phyloP scores from a whole-genome alignment of 2,888 invertebrate genomes.

The Pseudolycoriella hygida region DNA sequence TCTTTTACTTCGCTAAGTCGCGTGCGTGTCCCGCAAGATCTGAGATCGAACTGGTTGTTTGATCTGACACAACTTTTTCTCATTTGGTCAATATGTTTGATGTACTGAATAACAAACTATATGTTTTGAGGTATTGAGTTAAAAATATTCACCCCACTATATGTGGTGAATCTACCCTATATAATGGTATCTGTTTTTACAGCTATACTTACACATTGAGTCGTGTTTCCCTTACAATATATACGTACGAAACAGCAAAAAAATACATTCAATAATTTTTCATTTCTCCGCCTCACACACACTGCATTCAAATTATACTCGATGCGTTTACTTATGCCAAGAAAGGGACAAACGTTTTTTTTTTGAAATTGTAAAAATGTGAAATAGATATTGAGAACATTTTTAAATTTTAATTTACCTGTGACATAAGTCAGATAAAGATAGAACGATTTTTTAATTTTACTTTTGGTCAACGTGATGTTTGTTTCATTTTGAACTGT shows the following conservation, averaged over 20 bases:
- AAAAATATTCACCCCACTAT: neutral
- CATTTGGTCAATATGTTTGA: constrained; percentile 2
- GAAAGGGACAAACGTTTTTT: neutral
- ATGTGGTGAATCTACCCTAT: neutral
- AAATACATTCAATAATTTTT: no score
- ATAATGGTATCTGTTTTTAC: neutral
- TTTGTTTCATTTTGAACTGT: no score
- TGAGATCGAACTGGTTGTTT: constrained; percentile 29
- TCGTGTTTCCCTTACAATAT: no score
- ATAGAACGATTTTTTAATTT: neutral
- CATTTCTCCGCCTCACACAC: neutral
- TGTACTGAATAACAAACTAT: neutral
- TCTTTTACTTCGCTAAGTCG: neutral
- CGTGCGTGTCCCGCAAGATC: constrained; percentile 28
- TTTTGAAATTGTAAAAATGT: neutral
- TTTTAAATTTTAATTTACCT: neutral
- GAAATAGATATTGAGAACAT: neutral
- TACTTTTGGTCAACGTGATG: neutral
- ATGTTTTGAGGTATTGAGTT: neutral
- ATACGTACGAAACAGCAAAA: neutral
- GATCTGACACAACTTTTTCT: constrained; percentile 28
- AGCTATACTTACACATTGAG: neutral
- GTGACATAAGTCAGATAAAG: neutral
- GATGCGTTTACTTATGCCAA: neutral
- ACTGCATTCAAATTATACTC: neutral